Evolutionary conservation across 1,140 invertebrate species (phyloP).

Genomic region (Whitmania pigra): DNA sequence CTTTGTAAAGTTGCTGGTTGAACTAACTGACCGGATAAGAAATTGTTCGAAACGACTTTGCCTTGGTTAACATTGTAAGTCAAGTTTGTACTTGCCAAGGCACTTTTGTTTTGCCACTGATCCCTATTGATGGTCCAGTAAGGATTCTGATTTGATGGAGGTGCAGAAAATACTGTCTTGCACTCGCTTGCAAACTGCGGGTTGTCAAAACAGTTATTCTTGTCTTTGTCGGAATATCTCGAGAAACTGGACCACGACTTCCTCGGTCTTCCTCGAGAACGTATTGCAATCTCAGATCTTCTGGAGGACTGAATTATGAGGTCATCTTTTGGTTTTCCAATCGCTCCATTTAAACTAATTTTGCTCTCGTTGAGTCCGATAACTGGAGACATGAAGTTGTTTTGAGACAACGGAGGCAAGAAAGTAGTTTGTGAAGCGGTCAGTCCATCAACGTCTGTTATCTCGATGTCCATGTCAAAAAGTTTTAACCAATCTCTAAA

Average conservation of each 20-base stretch:
- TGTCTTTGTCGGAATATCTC: constrained; percentile 2
- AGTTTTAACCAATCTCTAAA: constrained; percentile 22
- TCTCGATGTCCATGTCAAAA: constrained; percentile 22
- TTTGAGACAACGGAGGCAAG: constrained; percentile 7
- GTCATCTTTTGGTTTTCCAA: constrained; percentile 1
- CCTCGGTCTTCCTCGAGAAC: background rate
- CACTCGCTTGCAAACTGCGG: background rate
- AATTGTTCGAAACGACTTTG: too few relatives aligned
- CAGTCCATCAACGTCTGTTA: constrained; percentile 19
- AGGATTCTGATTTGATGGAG: too few relatives aligned
- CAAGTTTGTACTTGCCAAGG: too few relatives aligned
- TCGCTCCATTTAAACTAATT: background rate
- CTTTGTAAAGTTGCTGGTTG: too few relatives aligned
- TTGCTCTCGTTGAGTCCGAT: background rate
- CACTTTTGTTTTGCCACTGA: too few relatives aligned
- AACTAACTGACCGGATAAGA: too few relatives aligned
- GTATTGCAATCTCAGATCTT: constrained; percentile 5
- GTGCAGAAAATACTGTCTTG: too few relatives aligned
- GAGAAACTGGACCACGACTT: constrained; percentile 6
- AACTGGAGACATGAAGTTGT: background rate
- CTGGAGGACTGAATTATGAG: background rate
- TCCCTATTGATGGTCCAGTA: too few relatives aligned
- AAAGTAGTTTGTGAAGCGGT: constrained; percentile 22
- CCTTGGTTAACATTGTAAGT: too few relatives aligned
- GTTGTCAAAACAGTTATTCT: background rate